These are phyloP conservation scores for Hippocampus barbouri DNA, from an alignment of 2,113 vertebrate genomes.

Conservation along the genomic window DNA sequence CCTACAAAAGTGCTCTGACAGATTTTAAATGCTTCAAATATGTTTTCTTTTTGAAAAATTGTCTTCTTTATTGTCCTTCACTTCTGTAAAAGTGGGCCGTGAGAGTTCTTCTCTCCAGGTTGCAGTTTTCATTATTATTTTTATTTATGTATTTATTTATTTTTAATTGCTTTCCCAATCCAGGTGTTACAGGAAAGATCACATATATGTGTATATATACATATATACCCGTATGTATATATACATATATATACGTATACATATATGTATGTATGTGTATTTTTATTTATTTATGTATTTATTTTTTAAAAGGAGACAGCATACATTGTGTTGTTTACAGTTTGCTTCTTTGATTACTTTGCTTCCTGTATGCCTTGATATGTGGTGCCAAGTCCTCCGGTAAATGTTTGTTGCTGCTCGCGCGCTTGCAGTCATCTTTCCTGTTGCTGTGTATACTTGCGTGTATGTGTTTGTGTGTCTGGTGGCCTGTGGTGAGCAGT, in stretches of 20 bases:
- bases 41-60: no score
- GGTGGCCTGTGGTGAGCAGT: conserved; percentile 58
- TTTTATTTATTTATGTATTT: background rate
- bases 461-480: conserved; percentile 27
- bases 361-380: conserved; percentile 17
- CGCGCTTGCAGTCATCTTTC: conserved; percentile 47
- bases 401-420: conserved; percentile 46
- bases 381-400: conserved; percentile 19
- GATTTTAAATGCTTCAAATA: no score
- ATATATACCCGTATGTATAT: no score
- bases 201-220: no score
- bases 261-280: no score
- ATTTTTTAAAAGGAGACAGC: background rate
- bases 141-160: background rate
- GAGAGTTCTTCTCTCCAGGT: background rate
- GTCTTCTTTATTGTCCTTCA: no score
- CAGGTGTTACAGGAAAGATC: background rate
- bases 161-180: background rate
- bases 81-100: background rate
- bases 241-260: background rate
- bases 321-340: background rate
- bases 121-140: background rate
- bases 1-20: no score
- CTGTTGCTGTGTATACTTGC: conserved; percentile 50
- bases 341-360: conserved; percentile 8